phyloP scores from a whole-genome alignment of 2,888 invertebrate species.

The Xestia rhomboidea region DNA sequence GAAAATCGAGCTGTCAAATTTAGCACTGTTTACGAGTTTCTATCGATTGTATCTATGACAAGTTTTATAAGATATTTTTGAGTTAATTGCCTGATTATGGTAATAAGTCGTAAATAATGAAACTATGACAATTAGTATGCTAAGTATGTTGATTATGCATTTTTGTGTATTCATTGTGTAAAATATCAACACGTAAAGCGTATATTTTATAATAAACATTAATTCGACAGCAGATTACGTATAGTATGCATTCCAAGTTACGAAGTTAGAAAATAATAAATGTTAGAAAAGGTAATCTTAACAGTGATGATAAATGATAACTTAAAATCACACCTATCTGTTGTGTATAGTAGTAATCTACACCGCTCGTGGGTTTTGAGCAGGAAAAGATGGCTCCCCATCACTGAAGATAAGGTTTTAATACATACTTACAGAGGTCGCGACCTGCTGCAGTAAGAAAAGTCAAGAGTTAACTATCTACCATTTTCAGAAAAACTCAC shows the following conservation, averaged over 20 bases:
- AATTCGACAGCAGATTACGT: conserved; percentile 44
- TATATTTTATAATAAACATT: conserved; percentile 56
- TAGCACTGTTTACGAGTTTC: conserved; percentile 64
- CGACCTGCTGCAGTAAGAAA: conserved; percentile 33
- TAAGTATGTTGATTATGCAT: conserved; percentile 42
- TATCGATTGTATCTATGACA: conserved; percentile 47
- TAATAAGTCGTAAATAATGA: conserved; percentile 48
- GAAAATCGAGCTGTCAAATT: conserved; percentile 69
- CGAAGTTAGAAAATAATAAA: conserved; percentile 38
- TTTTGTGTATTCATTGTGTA: conserved; percentile 46
- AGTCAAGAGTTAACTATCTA: conserved; percentile 39
- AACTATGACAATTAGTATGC: conserved; percentile 53
- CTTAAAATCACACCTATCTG: conserved; percentile 56
- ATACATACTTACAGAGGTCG: conserved; percentile 46
- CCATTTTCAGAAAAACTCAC: conserved; percentile 30
- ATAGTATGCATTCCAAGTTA: conserved; percentile 26
- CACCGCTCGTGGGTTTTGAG: conserved; percentile 35
- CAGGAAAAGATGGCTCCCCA: conserved; percentile 51
- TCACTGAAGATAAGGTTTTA: conserved; percentile 51
- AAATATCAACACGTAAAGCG: conserved; percentile 43
- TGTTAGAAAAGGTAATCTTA: conserved; percentile 46
- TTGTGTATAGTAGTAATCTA: conserved; percentile 56
- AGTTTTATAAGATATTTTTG: conserved; percentile 43
- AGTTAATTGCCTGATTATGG: conserved; percentile 61
- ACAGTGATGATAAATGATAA: conserved; percentile 55